Base-by-base conservation (phyloP, 2,888 invertebrate genomes). In the Drosophila nigritarsus region DNA sequence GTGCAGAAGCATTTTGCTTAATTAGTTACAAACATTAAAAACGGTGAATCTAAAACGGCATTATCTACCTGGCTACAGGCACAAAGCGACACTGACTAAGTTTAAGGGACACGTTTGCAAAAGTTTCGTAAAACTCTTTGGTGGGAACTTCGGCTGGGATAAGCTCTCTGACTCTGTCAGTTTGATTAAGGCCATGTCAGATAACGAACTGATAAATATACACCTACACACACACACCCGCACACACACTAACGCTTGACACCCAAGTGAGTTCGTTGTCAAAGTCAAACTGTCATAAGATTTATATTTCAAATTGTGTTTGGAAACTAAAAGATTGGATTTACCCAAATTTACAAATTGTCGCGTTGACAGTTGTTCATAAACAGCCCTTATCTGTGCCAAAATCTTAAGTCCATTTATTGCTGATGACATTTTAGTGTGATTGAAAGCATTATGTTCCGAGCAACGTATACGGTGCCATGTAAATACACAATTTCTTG, bases 1-100 rank as follows among this genome's bases (percentile, higher is more conserved):
- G 74, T 86, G 74, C 71, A 78, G 38, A 89, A 86, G 82, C 86
- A 89, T 90, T 86, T 86, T 86, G 90, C 89, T 89, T 87, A 87
- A 86, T 86, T 86, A 86, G 86, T 86, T 86, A 89, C 90, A 86
- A 86, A 86, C 86, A 86, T 74, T 69, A 58, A 72, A 61, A 77
- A 59, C 64, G 51, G 40, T n/a, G 62, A 36, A 59, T 64, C 69
- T 62, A 68, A 68, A 73, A 69, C 24, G 72, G 65, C 67, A 76
- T 83, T 70, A 80, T 77, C 67, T 54, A 48, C 51, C 71, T 61
- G 8, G 8, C 59, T 54, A 48, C 42, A 55, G 54, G 3, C 54
- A 55, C 0, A 36, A 24, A 8, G 15, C 34, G 32, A 24, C 24
- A 50, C 24, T 9, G 50, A 38, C 62, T 24, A 30, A 56, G 27